These are phyloP conservation scores for Drosophila sucinea DNA, from an alignment of 1,140 invertebrate species.

Conservation along the genomic window DNA sequence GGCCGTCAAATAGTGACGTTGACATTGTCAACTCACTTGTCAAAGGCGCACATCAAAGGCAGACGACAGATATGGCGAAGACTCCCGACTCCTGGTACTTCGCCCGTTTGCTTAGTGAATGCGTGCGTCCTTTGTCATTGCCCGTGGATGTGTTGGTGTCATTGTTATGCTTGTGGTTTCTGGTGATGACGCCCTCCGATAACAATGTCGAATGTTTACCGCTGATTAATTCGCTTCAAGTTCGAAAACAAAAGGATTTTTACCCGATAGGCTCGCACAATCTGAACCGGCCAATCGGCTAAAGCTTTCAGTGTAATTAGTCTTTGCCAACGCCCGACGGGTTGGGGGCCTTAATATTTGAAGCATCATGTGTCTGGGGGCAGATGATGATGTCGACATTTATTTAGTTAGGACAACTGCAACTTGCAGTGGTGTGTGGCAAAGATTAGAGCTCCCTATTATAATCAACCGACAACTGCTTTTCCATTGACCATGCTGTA, in stretches of 20 bases:
- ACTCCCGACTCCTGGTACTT: conserved; percentile 40
- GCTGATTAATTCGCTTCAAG: conserved; percentile 74
- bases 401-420: conserved; percentile 53
- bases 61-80: conserved; percentile 78
- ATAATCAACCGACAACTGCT: conserved; percentile 52
- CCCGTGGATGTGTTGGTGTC: conserved; percentile 37
- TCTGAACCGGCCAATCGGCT: conserved; percentile 33
- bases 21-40: conserved; percentile 83
- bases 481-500: conserved; percentile 47
- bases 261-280: conserved; percentile 43
- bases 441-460: background rate
- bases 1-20: conserved; percentile 81
- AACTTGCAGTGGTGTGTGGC: background rate
- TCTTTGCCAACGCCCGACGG: conserved; percentile 1
- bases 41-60: conserved; percentile 81
- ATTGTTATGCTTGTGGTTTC: conserved; percentile 44
- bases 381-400: conserved; percentile 27
- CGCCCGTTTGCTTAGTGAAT: conserved; percentile 23
- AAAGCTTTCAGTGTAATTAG: conserved; percentile 55
- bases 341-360: conserved; percentile 29
- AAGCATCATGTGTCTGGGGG: background rate
- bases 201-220: conserved; percentile 70
- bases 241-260: conserved; percentile 64
- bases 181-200: conserved; percentile 67
- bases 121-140: conserved; percentile 59